Evolutionary conservation across 2,888 invertebrate species (phyloP).

Genomic region (Argynnis bischoffii): DNA sequence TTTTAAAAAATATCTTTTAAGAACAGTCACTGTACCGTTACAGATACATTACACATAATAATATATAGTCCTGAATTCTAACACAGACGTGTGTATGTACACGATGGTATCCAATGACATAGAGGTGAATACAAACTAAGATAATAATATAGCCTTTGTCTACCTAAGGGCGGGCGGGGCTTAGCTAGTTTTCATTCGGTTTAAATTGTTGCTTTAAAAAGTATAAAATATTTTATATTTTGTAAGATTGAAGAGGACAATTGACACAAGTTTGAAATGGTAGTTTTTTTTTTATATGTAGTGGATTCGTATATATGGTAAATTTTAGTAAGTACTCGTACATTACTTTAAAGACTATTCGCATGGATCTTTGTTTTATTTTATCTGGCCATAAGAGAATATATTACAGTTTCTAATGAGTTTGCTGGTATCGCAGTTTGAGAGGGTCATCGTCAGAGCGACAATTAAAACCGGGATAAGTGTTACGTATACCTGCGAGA

Average conservation of each 20-base stretch:
- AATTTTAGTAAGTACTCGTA: neutral
- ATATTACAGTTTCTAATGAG: slow-evolving; percentile 22
- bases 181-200: neutral
- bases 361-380: neutral
- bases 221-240: neutral
- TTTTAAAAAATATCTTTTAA: slow-evolving; percentile 13
- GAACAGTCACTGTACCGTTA: slow-evolving; percentile 17
- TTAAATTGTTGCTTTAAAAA: neutral
- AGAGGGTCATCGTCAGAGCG: slow-evolving; percentile 49
- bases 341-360: neutral
- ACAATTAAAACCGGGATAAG: slow-evolving; percentile 81
- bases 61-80: slow-evolving; percentile 5
- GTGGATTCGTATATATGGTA: too few species aligned
- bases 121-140: neutral
- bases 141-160: neutral
- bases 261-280: neutral
- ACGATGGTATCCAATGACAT: neutral
- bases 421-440: slow-evolving; percentile 21
- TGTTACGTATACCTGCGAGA: slow-evolving; percentile 80
- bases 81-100: neutral
- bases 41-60: slow-evolving; percentile 18
- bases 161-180: neutral
- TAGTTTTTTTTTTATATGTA: neutral
- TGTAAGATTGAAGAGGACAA: too few species aligned
- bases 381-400: slow-evolving; percentile 8